Percentiles rank a stretch among this genome's conserved stretches.
phyloP scores from a whole-genome alignment of 2,113 vertebrate genomes.

The Sorex fumeus region DNA sequence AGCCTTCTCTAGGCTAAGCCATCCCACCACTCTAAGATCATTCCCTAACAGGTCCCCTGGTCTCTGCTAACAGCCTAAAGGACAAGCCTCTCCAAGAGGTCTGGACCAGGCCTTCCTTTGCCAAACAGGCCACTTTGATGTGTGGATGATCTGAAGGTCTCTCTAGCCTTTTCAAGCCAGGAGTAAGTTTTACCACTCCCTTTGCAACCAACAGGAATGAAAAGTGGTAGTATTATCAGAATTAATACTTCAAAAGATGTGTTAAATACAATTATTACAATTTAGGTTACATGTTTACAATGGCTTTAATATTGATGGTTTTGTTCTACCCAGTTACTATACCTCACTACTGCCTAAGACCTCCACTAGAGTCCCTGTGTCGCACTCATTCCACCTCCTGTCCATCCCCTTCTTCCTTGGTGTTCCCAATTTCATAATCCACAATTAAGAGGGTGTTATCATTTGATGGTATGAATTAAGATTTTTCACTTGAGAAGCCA shows the following conservation, averaged over 20 bases:
- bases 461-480: neutral
- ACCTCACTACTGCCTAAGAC: too few species aligned
- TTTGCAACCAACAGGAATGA: neutral
- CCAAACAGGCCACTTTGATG: neutral
- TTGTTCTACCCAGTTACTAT: too few species aligned
- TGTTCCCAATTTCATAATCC: neutral
- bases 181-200: neutral
- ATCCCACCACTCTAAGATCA: neutral
- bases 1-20: neutral
- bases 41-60: neutral
- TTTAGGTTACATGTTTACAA: too few species aligned
- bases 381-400: too few species aligned
- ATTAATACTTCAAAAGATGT: neutral
- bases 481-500: neutral
- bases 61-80: neutral
- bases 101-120: neutral
- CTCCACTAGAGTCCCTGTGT: too few species aligned
- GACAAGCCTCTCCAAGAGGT: neutral
- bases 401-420: too few species aligned
- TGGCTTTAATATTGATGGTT: too few species aligned
- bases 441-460: neutral
- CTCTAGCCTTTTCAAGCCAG: neutral
- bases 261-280: too few species aligned
- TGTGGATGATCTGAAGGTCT: neutral
- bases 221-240: neutral